A percentile compares a stretch with the other conserved stretches of the same genome.
Conservation (phyloP, 2,797 vertebrate species). For the Tolypeutes matacus region DNA sequence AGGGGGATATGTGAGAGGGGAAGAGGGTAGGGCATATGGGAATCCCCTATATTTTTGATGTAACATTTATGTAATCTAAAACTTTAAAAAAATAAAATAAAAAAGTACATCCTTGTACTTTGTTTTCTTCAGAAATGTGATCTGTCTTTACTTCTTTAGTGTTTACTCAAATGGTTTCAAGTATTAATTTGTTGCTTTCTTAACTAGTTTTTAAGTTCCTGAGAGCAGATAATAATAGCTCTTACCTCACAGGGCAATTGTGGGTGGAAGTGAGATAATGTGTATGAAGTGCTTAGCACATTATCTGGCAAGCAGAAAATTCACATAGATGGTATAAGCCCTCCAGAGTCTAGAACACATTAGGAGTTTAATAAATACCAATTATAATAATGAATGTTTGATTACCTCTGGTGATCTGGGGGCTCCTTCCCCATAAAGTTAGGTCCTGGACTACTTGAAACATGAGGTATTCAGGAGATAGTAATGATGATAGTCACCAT, state of each 20-base stretch:
- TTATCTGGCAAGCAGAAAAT: constrained; percentile 58
- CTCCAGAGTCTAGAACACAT: constrained; percentile 69
- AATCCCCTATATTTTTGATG: no score
- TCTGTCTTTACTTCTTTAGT: constrained; percentile 21
- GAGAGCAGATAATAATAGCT: constrained; percentile 36
- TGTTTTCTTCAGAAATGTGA: constrained; percentile 1
- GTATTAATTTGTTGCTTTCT: constrained; percentile 32
- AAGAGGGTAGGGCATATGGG: no score
- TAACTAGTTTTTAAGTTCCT: constrained; percentile 53
- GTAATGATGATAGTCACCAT: constrained; percentile 54
- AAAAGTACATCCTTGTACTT: background rate
- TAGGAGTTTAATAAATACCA: constrained; percentile 81
- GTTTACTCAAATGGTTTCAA: constrained; percentile 44
- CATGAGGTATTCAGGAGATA: constrained; percentile 56
- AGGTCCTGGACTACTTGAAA: constrained; percentile 46
- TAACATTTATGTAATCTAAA: no score
- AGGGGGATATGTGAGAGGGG: no score
- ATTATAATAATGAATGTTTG: constrained; percentile 76
- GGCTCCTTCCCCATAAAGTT: constrained; percentile 69
- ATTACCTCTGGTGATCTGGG: constrained; percentile 75
- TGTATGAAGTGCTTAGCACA: constrained; percentile 39
- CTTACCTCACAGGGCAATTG: background rate
- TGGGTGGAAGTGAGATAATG: constrained; percentile 34
- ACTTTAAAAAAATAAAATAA: no score
- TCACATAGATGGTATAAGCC: constrained; percentile 58